phyloP scores from a whole-genome alignment of 1,140 invertebrate species.

The Delia radicum region DNA sequence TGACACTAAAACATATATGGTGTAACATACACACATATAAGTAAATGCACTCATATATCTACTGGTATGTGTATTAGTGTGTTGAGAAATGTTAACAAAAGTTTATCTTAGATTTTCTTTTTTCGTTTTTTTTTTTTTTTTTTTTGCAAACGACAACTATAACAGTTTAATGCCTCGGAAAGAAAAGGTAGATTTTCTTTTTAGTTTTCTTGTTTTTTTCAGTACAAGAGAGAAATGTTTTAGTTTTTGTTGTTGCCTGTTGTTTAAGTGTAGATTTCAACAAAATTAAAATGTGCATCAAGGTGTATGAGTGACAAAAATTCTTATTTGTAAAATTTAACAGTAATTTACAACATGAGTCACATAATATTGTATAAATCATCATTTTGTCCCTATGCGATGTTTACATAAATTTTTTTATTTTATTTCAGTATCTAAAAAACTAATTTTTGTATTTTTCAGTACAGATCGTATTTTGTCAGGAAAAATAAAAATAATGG shows the following conservation, averaged over 20 bases:
- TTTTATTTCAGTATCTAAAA: no score
- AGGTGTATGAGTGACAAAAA: conserved; percentile 6
- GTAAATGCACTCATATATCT: neutral
- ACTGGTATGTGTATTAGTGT: neutral
- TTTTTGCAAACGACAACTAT: no score
- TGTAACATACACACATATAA: neutral
- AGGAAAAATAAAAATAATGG: no score
- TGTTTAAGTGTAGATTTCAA: neutral
- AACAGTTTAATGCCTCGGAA: neutral
- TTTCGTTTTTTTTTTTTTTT: no score
- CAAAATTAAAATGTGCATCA: conserved; percentile 21
- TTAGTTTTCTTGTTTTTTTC: neutral
- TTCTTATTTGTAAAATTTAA: conserved; percentile 1
- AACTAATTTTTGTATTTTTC: no score
- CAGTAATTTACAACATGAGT: neutral
- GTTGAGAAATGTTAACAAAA: neutral
- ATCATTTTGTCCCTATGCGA: no score
- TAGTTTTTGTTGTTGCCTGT: neutral
- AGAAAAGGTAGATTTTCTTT: neutral
- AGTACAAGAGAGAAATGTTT: neutral
- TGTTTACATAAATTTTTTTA: no score
- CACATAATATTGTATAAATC: no score
- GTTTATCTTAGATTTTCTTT: neutral
- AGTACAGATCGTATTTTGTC: no score
- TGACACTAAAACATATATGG: neutral